Evolutionary conservation across 1,140 invertebrate species (phyloP), one percentile per base, ranked within the genome.

Genomic region (Solenopsis fugax): DNA sequence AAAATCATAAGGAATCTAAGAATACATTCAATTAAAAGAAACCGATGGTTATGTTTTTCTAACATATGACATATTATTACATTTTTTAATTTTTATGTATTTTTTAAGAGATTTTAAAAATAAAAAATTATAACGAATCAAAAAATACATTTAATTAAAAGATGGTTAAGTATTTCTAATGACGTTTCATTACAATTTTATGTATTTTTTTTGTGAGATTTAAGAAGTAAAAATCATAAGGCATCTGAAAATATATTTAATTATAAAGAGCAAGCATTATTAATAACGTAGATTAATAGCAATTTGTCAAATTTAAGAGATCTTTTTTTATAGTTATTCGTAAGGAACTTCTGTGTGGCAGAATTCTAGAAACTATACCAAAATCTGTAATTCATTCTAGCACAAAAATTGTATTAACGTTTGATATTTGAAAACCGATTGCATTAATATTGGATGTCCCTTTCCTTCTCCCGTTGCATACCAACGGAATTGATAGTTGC

Each of bases 401-500:
- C 16, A 21, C 29, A 52, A 41, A 80, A 34, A 12, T 13, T 24
- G 18, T 13, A 41, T 16, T 18, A 50, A n/a, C 50, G 48, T 50
- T 80, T 52, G 4, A 24, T 73, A 72, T 34, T 60, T 73, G 2
- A 60, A 9, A 29, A n/a, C 10, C 16, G 13, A 50, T 24, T 45
- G 21, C 12, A 2, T 71, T 37, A 21, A 10, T 62, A 84, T 56
- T 60, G 24, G 10, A 60, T 29, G 21, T 21, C 48, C 16, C 18
- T 29, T 4, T 4, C 13, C 34, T n/a, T 16, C 18, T 58, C 41
- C 37, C 18, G 18, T 21, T 73, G 29, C 37, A 54, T 54, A 48
- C 29, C 34, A 24, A 45, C 24, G 21, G 24, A 78, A 85, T 64
- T 85, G 29, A 85, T 84, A 45, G 67, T 73, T 82, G 45, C 52